Base-by-base conservation (phyloP, 2,888 invertebrate genomes). In the Ichneumon xanthorius region DNA sequence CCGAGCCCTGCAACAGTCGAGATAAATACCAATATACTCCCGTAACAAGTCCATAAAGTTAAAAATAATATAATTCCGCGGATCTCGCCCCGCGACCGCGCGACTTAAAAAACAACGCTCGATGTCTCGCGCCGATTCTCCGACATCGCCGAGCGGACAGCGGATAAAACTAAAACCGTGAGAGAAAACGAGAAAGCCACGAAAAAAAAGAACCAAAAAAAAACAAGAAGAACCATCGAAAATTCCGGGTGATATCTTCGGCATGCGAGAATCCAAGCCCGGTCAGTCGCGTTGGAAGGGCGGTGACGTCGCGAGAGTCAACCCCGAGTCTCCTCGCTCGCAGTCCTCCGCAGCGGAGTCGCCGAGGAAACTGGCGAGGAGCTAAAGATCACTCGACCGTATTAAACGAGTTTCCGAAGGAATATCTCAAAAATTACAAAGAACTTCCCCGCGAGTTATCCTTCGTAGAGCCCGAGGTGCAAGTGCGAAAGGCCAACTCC, bases 401-500 rank as follows among this genome's bases (percentile, higher is more conserved):
- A 30, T 63, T 63, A 2, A 33, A 30, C 63, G 30, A 30, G 33
- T 33, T 30, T 63, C 63, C 4, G 30, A 61, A n/a, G 1, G 9
- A 9, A 11, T 16, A 14, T 63, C 63, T 14, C 7, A 55, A 37
- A 67, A 33, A 26, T 26, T 26, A 3, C 1, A 65, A 67, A 14
- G 16, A 33, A 63, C 14, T 16, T 7, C 16, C 33, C 63, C n/a
- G 63, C 61, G 33, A 30, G 30, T 30, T 7, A 16, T 63, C 30
- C 33, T 14, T 16, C 63, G 33, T 4, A 7, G 9, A 58, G 22
- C 33, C 63, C 16, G 45, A 11, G 45, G 63, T 63, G 26, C 63
- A n/a, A 53, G 65, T 63, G 67, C 19, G 50, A 33, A n/a, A 55
- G 37, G 53, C 37, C 14, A 84, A 87, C 89, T 4, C 88, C 89